These are phyloP conservation scores for Enteromius fasciolatus DNA, from an alignment of 2,797 vertebrate species.

Conservation along the genomic window DNA sequence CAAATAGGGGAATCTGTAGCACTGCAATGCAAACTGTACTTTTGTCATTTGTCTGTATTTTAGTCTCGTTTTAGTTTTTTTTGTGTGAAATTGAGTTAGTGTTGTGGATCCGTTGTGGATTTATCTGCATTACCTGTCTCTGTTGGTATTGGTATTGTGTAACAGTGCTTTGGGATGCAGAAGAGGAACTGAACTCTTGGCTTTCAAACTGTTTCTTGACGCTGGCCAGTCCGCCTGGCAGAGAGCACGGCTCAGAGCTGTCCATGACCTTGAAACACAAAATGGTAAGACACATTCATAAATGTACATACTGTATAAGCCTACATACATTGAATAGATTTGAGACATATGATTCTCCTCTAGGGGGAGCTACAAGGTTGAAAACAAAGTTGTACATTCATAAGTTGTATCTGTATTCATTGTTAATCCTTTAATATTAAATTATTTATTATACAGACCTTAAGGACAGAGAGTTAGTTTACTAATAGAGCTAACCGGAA, in stretches of 20 bases:
- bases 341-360: constrained; percentile 7
- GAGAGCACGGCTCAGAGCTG: constrained; percentile 82
- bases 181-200: constrained; percentile 73
- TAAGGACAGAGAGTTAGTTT: not conserved
- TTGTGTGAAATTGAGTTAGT: not conserved
- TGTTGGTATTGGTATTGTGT: constrained; percentile 83
- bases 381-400: not conserved
- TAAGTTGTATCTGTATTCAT: not conserved
- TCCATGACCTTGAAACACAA: constrained; percentile 78
- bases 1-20: not conserved
- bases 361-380: constrained; percentile 30
- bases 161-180: constrained; percentile 79
- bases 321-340: not conserved
- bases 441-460: not conserved
- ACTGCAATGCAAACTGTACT: not conserved
- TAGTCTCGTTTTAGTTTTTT: not conserved
- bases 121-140: constrained; percentile 58
- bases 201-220: constrained; percentile 94
- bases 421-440: not conserved
- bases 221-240: constrained; percentile 91
- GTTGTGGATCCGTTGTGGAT: not conserved
- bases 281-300: constrained; percentile 43
- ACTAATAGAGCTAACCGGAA: not conserved
- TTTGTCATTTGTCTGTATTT: not conserved
- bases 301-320: constrained; percentile 18